Evolutionary conservation across 2,113 vertebrate genomes (phyloP).

Genomic region (Rhea americana): DNA sequence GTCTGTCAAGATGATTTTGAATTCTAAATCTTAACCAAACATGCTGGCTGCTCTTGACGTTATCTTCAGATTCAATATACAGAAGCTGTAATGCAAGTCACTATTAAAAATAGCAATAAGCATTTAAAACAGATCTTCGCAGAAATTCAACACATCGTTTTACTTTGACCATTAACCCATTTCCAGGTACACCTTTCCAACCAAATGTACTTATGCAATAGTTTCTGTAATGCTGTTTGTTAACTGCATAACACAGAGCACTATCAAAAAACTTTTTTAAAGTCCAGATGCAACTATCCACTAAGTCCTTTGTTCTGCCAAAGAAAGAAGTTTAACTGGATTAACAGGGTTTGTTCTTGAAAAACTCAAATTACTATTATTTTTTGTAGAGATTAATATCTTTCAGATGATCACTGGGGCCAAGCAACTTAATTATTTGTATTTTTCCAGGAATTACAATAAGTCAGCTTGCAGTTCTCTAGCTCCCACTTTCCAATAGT

Average conservation of each 20-base stretch:
- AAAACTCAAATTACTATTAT: not conserved
- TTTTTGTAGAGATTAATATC: not conserved
- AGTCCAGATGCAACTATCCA: not conserved
- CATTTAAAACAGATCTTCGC: not conserved
- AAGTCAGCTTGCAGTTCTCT: not conserved
- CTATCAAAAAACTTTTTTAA: not conserved
- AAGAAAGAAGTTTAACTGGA: not conserved
- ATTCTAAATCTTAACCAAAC: not conserved
- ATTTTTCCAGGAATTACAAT: not conserved
- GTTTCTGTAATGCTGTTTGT: not conserved
- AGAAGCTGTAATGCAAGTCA: not conserved
- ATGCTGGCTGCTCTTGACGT: not conserved
- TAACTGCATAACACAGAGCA: not conserved
- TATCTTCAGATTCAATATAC: not conserved
- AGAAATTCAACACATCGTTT: not conserved
- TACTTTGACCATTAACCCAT: not conserved
- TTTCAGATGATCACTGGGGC: not conserved
- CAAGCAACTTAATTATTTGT: not conserved
- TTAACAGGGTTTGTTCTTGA: not conserved
- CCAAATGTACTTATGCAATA: not conserved
- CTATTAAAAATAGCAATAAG: not conserved
- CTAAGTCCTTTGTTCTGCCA: not conserved
- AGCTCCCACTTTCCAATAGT: not conserved
- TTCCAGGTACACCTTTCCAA: not conserved
- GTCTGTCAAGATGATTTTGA: not conserved